Evolutionary conservation across 2,113 vertebrate genomes (phyloP).

Genomic region (Indicator indicator): DNA sequence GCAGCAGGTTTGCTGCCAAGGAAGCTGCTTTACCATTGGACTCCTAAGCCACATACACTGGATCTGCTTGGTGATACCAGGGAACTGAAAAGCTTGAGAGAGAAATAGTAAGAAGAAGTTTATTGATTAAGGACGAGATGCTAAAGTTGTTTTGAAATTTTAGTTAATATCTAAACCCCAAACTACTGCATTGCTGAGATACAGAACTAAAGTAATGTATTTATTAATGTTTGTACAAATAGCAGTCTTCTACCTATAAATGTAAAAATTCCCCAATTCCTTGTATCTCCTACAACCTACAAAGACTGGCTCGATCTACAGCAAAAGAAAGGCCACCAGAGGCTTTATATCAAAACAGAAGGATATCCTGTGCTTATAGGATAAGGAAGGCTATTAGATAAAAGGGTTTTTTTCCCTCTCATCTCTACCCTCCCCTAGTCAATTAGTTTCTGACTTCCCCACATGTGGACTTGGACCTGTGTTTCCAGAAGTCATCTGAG

Average conservation of each 20-base stretch:
- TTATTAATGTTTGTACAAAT: not conserved
- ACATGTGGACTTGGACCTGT: fast-evolving
- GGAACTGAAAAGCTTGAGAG: not conserved
- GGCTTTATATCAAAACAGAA: not conserved
- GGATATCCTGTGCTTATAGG: not conserved
- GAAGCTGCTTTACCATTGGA: slow-evolving; percentile 12
- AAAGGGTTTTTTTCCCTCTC: not conserved
- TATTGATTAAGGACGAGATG: not conserved
- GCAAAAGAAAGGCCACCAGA: not conserved
- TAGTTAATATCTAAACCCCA: not conserved
- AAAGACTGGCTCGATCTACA: not conserved
- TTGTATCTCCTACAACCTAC: not conserved
- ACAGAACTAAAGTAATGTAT: not conserved
- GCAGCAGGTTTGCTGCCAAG: slow-evolving; percentile 17
- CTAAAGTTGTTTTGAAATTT: not conserved
- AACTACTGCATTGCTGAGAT: not conserved
- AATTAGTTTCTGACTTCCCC: not conserved
- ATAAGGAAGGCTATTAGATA: not conserved
- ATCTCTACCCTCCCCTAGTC: not conserved
- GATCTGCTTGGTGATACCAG: not conserved
- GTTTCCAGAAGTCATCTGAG: not conserved
- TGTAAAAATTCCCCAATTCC: not conserved
- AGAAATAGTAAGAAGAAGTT: not conserved
- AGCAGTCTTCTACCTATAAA: not conserved
- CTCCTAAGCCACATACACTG: not conserved